Percentiles rank a stretch among this genome's conserved stretches.
phyloP scores from a whole-genome alignment of 2,797 vertebrate species.

The Bradypodion pumilum region DNA sequence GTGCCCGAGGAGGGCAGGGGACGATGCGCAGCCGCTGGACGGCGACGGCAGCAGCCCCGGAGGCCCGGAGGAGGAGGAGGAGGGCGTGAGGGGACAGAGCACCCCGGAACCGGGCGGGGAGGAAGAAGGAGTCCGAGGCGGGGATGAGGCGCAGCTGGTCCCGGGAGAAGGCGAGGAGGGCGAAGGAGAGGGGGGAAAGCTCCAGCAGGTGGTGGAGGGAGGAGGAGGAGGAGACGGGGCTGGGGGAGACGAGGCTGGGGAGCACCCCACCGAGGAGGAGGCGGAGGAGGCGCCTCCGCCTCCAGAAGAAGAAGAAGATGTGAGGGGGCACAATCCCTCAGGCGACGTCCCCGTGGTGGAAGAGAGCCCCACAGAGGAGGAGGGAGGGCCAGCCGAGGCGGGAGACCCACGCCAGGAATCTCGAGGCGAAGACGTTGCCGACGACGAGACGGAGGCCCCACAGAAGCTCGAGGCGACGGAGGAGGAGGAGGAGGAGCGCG shows the following conservation, averaged over 20 bases:
- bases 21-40: not conserved
- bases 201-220: not conserved
- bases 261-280: not conserved
- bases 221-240: accelerated
- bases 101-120: not conserved
- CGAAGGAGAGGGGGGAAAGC: not conserved
- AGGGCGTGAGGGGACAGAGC: not conserved
- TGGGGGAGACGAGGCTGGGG: not conserved
- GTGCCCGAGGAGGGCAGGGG: not conserved
- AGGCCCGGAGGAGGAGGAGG: no score
- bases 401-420: no score
- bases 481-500: no score
- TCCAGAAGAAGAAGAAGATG: not conserved
- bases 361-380: not conserved
- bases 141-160: no score
- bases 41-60: not conserved
- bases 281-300: not conserved
- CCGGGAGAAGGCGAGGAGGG: no score
- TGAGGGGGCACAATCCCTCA: not conserved
- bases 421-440: no score
- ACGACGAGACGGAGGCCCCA: no score
- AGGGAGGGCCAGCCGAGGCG: not conserved
- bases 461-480: no score
- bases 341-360: not conserved
- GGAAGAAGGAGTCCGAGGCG: accelerated